These are phyloP conservation scores for Drosophila neocordata DNA, from an alignment of 1,140 invertebrate genomes.

Conservation along the genomic window DNA sequence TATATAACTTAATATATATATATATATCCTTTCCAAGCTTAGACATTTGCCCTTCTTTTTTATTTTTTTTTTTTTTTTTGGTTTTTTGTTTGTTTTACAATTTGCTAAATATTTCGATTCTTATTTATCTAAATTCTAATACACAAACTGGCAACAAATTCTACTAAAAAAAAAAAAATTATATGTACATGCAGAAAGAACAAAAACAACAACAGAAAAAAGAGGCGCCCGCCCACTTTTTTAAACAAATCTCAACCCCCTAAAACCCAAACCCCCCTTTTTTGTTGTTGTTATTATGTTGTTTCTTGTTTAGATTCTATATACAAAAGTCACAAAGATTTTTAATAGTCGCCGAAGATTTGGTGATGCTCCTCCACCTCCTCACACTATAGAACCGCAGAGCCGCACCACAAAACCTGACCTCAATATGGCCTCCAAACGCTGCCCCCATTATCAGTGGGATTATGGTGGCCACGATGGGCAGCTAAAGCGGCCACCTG, in stretches of 20 bases:
- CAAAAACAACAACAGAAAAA: slow-evolving; percentile 3
- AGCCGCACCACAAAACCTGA: slow-evolving; percentile 82
- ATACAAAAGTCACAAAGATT: not conserved
- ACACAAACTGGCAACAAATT: slow-evolving; percentile 62
- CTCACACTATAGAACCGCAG: slow-evolving; percentile 82
- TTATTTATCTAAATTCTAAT: slow-evolving; percentile 18
- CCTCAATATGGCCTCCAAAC: slow-evolving; percentile 87
- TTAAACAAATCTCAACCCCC: slow-evolving; percentile 9
- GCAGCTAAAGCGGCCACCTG: slow-evolving; percentile 84
- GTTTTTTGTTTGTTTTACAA: slow-evolving; percentile 9
- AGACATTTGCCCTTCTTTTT: not conserved
- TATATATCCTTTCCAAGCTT: not conserved
- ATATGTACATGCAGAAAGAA: slow-evolving; percentile 46
- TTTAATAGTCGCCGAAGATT: slow-evolving; percentile 6
- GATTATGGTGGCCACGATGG: slow-evolving; percentile 86
- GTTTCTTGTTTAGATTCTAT: not conserved
- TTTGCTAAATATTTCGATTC: slow-evolving; percentile 43
- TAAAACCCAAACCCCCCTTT: slow-evolving; percentile 5
- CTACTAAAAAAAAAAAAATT: slow-evolving; percentile 53
- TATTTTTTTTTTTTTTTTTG: not conserved
- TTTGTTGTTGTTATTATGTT: not conserved
- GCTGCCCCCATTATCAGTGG: slow-evolving; percentile 86
- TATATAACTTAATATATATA: not conserved
- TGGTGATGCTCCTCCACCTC: slow-evolving; percentile 40
- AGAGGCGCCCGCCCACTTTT: not conserved